Conservation (phyloP, 2,888 invertebrate species). For the Drosophila histrio region DNA sequence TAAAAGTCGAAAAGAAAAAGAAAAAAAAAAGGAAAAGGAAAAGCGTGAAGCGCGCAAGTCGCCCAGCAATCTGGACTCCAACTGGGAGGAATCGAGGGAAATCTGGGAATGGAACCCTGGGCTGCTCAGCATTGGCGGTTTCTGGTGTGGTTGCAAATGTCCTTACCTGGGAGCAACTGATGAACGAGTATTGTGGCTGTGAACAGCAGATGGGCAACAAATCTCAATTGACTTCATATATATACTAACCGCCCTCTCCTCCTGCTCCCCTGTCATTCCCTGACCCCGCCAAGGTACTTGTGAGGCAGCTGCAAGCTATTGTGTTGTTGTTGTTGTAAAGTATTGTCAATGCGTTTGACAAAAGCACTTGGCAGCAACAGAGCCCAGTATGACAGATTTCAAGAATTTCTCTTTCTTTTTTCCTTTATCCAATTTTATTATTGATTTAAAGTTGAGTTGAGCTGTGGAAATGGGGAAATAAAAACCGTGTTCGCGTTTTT, state of each 20-base stretch:
- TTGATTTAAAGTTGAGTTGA: constrained; percentile 75
- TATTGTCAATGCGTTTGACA: constrained; percentile 75
- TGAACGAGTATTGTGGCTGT: constrained; percentile 45
- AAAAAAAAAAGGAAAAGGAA: constrained; percentile 10
- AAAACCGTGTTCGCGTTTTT: constrained; percentile 38
- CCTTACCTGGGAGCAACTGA: constrained; percentile 57
- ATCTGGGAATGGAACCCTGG: not conserved
- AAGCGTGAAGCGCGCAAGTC: constrained; percentile 26
- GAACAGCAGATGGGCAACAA: constrained; percentile 43
- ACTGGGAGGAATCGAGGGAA: not conserved
- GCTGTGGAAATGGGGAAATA: constrained; percentile 42
- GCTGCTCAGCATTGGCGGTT: constrained; percentile 1
- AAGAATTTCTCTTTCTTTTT: constrained; percentile 43
- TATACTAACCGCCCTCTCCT: not conserved
- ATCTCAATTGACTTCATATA: constrained; percentile 60
- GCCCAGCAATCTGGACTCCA: constrained; percentile 21
- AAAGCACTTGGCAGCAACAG: constrained; percentile 67
- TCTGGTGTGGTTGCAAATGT: constrained; percentile 24
- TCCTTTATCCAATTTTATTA: constrained; percentile 37
- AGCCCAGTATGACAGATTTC: constrained; percentile 55
- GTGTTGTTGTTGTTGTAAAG: constrained; percentile 39
- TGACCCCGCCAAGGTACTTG: constrained; percentile 28
- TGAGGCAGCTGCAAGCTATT: constrained; percentile 50
- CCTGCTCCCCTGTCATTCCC: not conserved
- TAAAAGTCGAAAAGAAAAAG: constrained; percentile 41